Percentiles rank a stretch among this genome's conserved stretches.
Evolutionary conservation across 1,140 invertebrate genomes (phyloP).

Genomic region (Hyles vespertilio): DNA sequence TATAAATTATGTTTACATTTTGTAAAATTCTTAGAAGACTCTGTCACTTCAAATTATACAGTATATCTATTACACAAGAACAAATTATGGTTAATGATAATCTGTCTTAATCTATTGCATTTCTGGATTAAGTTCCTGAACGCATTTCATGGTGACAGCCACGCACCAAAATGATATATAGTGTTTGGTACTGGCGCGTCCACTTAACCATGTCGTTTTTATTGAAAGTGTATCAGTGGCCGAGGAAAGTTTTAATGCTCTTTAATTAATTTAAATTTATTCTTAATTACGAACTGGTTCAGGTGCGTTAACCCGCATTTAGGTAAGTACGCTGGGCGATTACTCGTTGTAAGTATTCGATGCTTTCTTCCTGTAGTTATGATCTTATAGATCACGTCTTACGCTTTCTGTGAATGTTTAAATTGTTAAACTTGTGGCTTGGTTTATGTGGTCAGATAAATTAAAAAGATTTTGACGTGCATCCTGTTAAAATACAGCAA

Average conservation of each 20-base stretch:
- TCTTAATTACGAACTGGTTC: slow-evolving; percentile 69
- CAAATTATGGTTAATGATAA: neutral
- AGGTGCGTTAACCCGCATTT: slow-evolving; percentile 49
- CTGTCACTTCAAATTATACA: no score
- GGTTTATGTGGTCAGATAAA: no score
- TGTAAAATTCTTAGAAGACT: no score
- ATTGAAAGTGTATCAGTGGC: slow-evolving; percentile 35
- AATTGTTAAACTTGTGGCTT: no score
- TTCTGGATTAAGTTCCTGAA: neutral
- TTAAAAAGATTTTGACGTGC: no score
- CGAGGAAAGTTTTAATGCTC: slow-evolving; percentile 61
- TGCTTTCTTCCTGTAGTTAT: neutral
- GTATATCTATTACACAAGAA: no score
- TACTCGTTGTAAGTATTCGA: slow-evolving; percentile 6
- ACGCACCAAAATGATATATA: no score
- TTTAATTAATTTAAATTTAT: slow-evolving; percentile 69
- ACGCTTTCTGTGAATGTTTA: no score
- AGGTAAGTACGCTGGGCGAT: slow-evolving; percentile 7
- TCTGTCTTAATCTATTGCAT: slow-evolving; percentile 3
- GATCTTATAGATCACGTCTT: no score
- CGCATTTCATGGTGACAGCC: neutral
- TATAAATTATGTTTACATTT: no score
- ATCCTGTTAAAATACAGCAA: no score
- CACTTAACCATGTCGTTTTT: slow-evolving; percentile 42
- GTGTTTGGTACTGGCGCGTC: slow-evolving; percentile 32